Evolutionary conservation across 2,888 invertebrate genomes (phyloP).

Genomic region (Phalangium opilio): DNA sequence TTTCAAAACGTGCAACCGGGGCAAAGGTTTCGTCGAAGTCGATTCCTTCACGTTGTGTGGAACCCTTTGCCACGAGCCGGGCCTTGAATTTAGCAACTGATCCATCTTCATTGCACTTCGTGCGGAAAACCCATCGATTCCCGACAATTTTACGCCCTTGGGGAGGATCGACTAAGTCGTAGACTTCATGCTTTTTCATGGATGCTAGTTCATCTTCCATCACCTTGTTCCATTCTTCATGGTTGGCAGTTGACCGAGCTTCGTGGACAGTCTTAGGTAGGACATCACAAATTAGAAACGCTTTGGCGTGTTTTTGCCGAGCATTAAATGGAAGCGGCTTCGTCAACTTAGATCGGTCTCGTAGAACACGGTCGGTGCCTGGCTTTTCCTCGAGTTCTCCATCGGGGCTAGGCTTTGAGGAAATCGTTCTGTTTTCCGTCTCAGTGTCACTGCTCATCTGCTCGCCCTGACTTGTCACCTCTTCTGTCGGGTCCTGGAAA

Average conservation of each 20-base stretch:
- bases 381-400: too few relatives aligned
- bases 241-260: not conserved
- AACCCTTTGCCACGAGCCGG: conserved; percentile 18
- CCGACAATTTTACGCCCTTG: not conserved
- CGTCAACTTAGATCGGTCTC: too few relatives aligned
- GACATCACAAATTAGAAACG: too few relatives aligned
- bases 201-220: conserved; percentile 1
- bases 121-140: conserved; percentile 9
- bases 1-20: conserved; percentile 11
- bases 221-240: not conserved
- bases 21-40: conserved; percentile 18
- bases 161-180: conserved; percentile 3
- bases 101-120: conserved; percentile 4
- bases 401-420: too few relatives aligned
- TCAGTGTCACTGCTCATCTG: too few relatives aligned
- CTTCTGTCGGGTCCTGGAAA: too few relatives aligned
- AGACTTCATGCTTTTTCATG: not conserved
- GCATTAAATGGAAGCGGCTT: too few relatives aligned
- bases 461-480: too few relatives aligned
- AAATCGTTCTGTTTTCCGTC: too few relatives aligned
- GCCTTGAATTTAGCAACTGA: conserved; percentile 20
- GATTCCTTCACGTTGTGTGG: conserved; percentile 9
- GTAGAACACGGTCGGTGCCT: too few relatives aligned
- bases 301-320: too few relatives aligned
- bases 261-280: not conserved